Evolutionary conservation across 2,113 vertebrate species (phyloP).

Genomic region (Nannobrachium achirus): DNA sequence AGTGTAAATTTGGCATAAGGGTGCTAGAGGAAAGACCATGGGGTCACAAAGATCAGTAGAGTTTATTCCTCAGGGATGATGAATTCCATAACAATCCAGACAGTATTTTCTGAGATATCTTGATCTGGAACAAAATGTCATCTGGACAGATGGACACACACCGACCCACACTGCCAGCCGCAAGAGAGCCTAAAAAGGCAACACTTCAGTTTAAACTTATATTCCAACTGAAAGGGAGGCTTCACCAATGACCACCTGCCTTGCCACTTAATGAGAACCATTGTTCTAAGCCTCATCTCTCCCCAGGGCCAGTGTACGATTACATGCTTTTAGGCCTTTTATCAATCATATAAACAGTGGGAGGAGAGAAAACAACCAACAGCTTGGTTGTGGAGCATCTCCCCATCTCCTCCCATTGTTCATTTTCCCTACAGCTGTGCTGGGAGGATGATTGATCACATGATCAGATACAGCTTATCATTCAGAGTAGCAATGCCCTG

Average conservation of each 20-base stretch:
- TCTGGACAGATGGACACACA: too few relatives aligned
- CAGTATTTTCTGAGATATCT: too few relatives aligned
- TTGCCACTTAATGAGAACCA: not conserved
- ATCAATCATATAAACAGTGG: conserved; percentile 34
- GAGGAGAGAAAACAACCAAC: conserved; percentile 19
- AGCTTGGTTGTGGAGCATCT: conserved; percentile 19
- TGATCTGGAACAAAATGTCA: too few relatives aligned
- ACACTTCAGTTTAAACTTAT: too few relatives aligned
- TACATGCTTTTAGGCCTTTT: conserved; percentile 47
- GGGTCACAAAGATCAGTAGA: too few relatives aligned
- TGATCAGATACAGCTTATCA: conserved; percentile 34
- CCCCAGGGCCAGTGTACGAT: conserved; percentile 40
- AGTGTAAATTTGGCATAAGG: too few relatives aligned
- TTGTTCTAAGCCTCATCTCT: conserved; percentile 41
- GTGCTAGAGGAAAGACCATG: too few relatives aligned
- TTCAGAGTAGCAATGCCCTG: conserved; percentile 36
- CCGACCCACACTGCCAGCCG: too few relatives aligned
- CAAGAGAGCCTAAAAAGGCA: too few relatives aligned
- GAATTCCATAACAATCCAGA: too few relatives aligned
- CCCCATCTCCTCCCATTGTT: conserved; percentile 3
- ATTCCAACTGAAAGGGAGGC: not conserved
- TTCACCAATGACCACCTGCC: conserved; percentile 11
- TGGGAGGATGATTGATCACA: too few relatives aligned
- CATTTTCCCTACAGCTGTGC: not conserved
- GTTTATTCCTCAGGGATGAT: too few relatives aligned